Evolutionary conservation across 2,888 invertebrate genomes (phyloP).

Genomic region (Mechanitis mazaeus): DNA sequence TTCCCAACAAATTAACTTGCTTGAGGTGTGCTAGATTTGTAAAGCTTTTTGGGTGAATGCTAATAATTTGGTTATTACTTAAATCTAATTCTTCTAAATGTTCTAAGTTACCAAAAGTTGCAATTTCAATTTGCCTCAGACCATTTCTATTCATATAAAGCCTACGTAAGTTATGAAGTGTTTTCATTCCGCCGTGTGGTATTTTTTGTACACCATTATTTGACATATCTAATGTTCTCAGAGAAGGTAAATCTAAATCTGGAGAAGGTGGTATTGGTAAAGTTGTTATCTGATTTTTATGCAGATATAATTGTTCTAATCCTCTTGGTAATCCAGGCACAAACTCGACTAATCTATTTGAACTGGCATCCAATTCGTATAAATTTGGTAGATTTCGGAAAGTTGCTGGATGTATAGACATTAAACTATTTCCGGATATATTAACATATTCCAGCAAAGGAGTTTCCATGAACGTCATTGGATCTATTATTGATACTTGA

Average conservation of each 20-base stretch:
- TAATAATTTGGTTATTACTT: constrained; percentile 82
- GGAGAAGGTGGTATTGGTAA: constrained; percentile 81
- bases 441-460: constrained; percentile 87
- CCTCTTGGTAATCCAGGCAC: constrained; percentile 87
- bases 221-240: constrained; percentile 85
- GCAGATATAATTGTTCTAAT: constrained; percentile 83
- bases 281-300: constrained; percentile 81
- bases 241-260: constrained; percentile 82
- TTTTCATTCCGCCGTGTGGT: constrained; percentile 79
- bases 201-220: constrained; percentile 85
- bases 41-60: constrained; percentile 81
- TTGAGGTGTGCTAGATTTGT: constrained; percentile 79
- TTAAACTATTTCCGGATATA: constrained; percentile 84
- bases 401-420: constrained; percentile 83
- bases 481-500: constrained; percentile 81
- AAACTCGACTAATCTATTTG: constrained; percentile 83
- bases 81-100: constrained; percentile 85
- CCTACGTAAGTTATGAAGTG: constrained; percentile 80
- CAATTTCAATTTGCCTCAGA: constrained; percentile 81
- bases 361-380: constrained; percentile 86
- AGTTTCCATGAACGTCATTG: constrained; percentile 83
- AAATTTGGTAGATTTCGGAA: constrained; percentile 84
- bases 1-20: constrained; percentile 85
- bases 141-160: constrained; percentile 85
- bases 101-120: constrained; percentile 81